Conservation (phyloP, 2,113 vertebrate species). For the Tichodroma muraria region DNA sequence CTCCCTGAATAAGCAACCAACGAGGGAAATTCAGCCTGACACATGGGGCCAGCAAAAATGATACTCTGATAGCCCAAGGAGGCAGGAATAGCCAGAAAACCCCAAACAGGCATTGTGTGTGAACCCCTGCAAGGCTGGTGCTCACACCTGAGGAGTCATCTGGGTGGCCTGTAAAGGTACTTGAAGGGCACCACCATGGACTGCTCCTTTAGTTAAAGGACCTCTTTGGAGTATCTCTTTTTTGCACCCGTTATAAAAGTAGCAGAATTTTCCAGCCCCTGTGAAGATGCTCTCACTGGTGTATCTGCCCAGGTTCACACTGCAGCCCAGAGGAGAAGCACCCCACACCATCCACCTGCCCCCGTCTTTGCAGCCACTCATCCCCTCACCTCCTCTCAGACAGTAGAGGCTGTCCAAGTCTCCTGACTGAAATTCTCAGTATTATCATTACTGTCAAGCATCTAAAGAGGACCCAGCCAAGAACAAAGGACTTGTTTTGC, state of each 20-base stretch:
- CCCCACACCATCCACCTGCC: not conserved
- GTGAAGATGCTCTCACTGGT: not conserved
- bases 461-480: not conserved
- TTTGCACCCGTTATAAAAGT: not conserved
- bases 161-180: not conserved
- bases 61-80: not conserved
- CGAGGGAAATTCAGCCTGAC: not conserved
- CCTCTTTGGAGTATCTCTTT: not conserved
- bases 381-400: not conserved
- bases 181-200: not conserved
- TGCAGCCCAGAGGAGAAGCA: not conserved
- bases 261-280: not conserved
- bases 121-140: not conserved
- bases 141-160: not conserved
- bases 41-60: not conserved
- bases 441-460: not conserved
- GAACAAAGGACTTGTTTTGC: slow-evolving; percentile 10
- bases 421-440: not conserved
- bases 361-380: not conserved
- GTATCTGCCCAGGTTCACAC: not conserved
- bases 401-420: not conserved
- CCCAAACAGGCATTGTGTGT: not conserved
- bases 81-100: not conserved
- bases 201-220: not conserved
- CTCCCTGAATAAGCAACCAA: not conserved